phyloP scores from a whole-genome alignment of 1,140 invertebrate genomes.

The Zaprionus capensis region DNA sequence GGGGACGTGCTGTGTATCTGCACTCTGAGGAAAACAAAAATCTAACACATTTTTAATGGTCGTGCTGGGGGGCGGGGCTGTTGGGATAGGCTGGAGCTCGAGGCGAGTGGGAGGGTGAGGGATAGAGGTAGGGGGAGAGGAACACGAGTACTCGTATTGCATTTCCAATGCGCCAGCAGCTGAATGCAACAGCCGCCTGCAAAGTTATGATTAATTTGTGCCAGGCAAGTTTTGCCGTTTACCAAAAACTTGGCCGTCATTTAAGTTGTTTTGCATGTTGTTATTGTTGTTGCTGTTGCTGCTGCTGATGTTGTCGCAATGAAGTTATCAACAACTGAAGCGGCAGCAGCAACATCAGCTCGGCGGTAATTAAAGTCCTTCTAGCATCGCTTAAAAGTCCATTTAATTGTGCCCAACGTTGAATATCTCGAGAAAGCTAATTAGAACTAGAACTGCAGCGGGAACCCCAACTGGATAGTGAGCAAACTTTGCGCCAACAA shows the following conservation, averaged over 20 bases:
- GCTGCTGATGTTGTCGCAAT: conserved; percentile 35
- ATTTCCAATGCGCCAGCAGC: conserved; percentile 30
- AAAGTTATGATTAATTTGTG: conserved; percentile 82
- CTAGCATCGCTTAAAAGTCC: conserved; percentile 75
- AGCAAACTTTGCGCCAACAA: conserved; percentile 60
- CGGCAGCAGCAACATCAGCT: conserved; percentile 10
- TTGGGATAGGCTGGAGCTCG: no score
- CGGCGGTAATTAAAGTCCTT: conserved; percentile 68
- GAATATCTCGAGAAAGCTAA: conserved; percentile 75
- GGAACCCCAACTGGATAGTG: conserved; percentile 7
- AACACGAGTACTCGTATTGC: conserved; percentile 25
- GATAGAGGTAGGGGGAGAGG: background rate
- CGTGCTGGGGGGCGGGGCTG: background rate
- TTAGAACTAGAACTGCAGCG: conserved; percentile 59
- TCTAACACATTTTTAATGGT: conserved; percentile 76
- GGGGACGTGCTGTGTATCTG: conserved; percentile 14
- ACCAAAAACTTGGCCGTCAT: conserved; percentile 63
- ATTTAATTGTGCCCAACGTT: conserved; percentile 81
- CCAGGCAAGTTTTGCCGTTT: conserved; percentile 69
- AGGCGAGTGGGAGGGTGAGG: background rate
- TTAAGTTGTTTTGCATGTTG: conserved; percentile 41
- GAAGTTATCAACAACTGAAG: conserved; percentile 55
- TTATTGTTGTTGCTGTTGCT: conserved; percentile 1
- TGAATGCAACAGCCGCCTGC: conserved; percentile 50
- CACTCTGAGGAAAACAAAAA: conserved; percentile 12